phyloP scores from a whole-genome alignment of 2,797 vertebrate species.

The Momotus momota region DNA sequence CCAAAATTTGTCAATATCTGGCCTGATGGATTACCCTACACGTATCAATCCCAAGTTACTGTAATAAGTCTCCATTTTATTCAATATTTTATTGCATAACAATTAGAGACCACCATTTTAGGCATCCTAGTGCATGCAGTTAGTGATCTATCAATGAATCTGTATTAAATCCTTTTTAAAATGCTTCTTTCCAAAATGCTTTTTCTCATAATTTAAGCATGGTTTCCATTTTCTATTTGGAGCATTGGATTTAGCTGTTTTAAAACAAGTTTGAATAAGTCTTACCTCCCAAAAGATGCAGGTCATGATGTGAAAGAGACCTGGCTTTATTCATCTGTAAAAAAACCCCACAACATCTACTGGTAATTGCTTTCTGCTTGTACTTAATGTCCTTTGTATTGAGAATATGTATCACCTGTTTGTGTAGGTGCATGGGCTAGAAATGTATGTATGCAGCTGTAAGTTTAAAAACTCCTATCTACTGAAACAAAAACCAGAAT shows the following conservation, averaged over 20 bases:
- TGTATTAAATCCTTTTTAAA: neutral
- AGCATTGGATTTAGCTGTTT: neutral
- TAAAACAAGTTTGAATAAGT: neutral
- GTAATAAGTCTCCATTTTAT: neutral
- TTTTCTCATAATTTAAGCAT: neutral
- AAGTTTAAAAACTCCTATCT: neutral
- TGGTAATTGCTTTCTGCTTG: neutral
- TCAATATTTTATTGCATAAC: neutral
- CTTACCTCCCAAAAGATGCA: neutral
- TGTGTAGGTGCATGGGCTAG: neutral
- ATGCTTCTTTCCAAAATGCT: neutral
- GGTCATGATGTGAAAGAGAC: neutral
- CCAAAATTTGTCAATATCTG: neutral
- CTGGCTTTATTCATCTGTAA: neutral
- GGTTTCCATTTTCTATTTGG: neutral
- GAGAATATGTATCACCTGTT: neutral
- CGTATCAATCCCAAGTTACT: neutral
- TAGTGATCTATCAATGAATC: neutral
- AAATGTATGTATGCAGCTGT: neutral
- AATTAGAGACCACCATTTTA: neutral
- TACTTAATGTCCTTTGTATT: neutral
- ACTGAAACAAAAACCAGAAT: neutral
- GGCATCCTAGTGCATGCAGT: neutral
- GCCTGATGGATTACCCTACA: neutral
- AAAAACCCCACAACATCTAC: neutral